Base-by-base conservation (phyloP, 1,140 invertebrate species). In the Megalonaias nervosa region DNA sequence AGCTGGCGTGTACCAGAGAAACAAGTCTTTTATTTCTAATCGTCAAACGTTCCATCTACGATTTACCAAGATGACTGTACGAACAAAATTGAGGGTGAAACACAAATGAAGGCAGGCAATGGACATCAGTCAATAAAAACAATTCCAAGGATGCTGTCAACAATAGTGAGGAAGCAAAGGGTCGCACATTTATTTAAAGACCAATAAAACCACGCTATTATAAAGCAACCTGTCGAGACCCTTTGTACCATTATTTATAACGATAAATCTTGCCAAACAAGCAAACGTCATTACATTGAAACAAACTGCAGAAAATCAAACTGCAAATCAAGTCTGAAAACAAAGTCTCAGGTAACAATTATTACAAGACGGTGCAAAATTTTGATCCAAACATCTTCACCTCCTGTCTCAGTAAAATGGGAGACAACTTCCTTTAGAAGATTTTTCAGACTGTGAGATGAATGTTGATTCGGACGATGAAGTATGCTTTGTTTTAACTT, bases 1-100 rank as follows among this genome's bases (percentile, higher is more conserved):
- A 62, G 23, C 79, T 64, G 79, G 79, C 13, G 74, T 83, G n/a
- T 83, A 76, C 58, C 79, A 76, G 2, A 62, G 75, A 19, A 56
- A 60, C 5, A 62, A 60, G 16, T 57, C 21, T 16, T 19, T 31
- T 23, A 66, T 80, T 12, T 21, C 23, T 23, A n/a, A 38, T 23
- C 15, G 3, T 23, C 56, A 67, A 66, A 60, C 17, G 72, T 60
- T 67, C 76, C 69, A 9, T 71, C 75, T 38, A 15, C 59, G 26
- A 79, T 81, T 61, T 74, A 71, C 21, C 61, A 15, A 13, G 56
- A 68, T 55, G 56, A n/a, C 3, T 15, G 57, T 31, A 14, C 4
- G 19, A 13, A 72, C 1, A 61, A 64, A 3, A 23, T 60, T 3
- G 17, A 19, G 19, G 13, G 38, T 48, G 17, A 26, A 21, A 48